phyloP scores from a whole-genome alignment of 2,888 invertebrate species.

The Lacanobia oleracea region DNA sequence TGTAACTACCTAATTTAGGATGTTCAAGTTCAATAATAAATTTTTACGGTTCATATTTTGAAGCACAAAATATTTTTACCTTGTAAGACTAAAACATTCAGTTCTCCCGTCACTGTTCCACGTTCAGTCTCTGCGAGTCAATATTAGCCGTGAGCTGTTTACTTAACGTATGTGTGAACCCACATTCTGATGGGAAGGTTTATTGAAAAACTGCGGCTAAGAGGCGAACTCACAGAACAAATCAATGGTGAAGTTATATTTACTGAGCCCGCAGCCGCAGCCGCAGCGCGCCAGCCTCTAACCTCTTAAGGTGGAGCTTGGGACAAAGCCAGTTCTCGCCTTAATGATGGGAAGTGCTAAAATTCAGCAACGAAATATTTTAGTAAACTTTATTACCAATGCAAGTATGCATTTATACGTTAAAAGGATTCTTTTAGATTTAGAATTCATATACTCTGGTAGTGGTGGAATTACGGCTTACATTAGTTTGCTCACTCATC shows the following conservation, averaged over 20 bases:
- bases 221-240: conserved; percentile 34
- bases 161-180: conserved; percentile 30
- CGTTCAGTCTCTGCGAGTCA: conserved; percentile 18
- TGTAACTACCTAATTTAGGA: not conserved
- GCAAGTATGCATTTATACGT: not conserved
- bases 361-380: not conserved
- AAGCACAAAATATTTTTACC: not conserved
- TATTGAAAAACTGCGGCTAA: conserved; percentile 37
- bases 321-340: conserved; percentile 39
- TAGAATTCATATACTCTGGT: too few relatives aligned
- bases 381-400: not conserved
- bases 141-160: conserved; percentile 18
- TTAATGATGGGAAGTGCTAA: not conserved
- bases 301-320: conserved; percentile 32
- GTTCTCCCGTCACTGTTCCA: not conserved
- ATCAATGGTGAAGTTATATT: conserved; percentile 47
- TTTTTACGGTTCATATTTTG: not conserved
- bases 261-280: conserved; percentile 21
- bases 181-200: conserved; percentile 33
- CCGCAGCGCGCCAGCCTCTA: conserved; percentile 30
- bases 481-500: too few relatives aligned
- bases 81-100: not conserved
- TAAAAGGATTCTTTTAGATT: not conserved
- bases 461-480: too few relatives aligned
- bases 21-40: not conserved